Evolutionary conservation across 2,113 vertebrate species (phyloP), one percentile per base, ranked within the genome.

Genomic region (Centropus bengalensis): DNA sequence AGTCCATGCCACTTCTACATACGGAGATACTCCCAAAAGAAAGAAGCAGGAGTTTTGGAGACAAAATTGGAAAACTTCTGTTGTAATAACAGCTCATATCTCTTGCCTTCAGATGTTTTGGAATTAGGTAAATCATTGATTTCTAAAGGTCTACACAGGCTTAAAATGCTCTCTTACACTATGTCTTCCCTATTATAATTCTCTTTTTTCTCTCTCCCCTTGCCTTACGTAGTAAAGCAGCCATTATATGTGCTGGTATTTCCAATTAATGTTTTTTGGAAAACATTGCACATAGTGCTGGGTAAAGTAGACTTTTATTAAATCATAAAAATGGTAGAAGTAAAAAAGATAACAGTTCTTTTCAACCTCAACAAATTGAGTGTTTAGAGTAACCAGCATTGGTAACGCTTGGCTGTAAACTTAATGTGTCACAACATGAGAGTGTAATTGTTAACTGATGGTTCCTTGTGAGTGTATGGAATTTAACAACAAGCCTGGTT

Each of bases 1-100:
- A 98, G 98, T 96, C 99, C 99, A 15, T 98, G 97, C 95, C 98
- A 99, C 92, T 99, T 99, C 97, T 99, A 99, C 21, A 32, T 99
- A 73, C 97, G 84, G n/a, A 98, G 98, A 54, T 94, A 98, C 63
- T 94, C 97, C 3, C 98, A 99, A 95, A 98, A 82, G 88, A 98
- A 93, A 91, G 96, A 97, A 63, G 88, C 93, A 3, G 55, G 88
- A 58, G 4, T 91, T 75, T 93, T 99, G 75, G 97, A 97, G 58
- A 98, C 95, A 89, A 98, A 96, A 88, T 84, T 99, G 79, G 97
- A 97, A 67, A 17, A 82, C 3, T 96, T 98, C 51, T 98, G 98
- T 96, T 83, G 10, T 63, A 88, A 4, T 64, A 92, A 96, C 40
- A 91, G 59, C 55, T 97, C 93, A 2, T 77, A 23, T 55, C 98